These are phyloP conservation scores for Isurus oxyrinchus DNA, from an alignment of 2,113 vertebrate genomes.

Conservation along the genomic window DNA sequence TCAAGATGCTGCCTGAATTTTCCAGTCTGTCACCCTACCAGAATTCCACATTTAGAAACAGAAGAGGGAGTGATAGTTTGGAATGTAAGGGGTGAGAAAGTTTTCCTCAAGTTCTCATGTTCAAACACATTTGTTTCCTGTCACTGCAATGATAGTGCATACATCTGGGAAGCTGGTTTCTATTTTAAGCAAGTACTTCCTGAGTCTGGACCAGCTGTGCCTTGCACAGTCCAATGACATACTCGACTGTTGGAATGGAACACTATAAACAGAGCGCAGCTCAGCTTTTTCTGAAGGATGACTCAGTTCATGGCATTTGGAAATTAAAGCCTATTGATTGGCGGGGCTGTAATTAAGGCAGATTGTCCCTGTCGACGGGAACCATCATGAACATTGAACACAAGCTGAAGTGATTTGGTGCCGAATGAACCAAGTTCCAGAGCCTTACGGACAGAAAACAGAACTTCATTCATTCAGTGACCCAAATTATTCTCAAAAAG, in stretches of 20 bases:
- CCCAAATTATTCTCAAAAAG: not conserved
- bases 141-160: constrained; percentile 6
- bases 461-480: not conserved
- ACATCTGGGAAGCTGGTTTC: not conserved
- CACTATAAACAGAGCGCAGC: not conserved
- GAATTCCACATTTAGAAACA: not conserved
- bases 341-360: too few species aligned
- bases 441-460: not conserved
- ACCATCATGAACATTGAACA: not conserved
- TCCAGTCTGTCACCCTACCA: not conserved
- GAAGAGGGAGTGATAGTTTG: not conserved
- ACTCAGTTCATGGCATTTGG: not conserved
- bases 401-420: not conserved
- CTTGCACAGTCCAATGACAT: not conserved
- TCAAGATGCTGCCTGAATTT: not conserved
- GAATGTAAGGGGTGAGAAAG: not conserved
- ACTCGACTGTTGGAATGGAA: not conserved
- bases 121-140: not conserved
- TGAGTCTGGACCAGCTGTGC: not conserved
- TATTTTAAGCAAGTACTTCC: constrained; percentile 1
- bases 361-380: too few species aligned
- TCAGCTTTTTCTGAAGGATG: not conserved
- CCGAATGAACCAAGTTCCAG: not conserved
- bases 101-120: not conserved
- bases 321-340: not conserved